Evolutionary conservation across 2,888 invertebrate species (phyloP).

Genomic region (Polyommatus iphigenia): DNA sequence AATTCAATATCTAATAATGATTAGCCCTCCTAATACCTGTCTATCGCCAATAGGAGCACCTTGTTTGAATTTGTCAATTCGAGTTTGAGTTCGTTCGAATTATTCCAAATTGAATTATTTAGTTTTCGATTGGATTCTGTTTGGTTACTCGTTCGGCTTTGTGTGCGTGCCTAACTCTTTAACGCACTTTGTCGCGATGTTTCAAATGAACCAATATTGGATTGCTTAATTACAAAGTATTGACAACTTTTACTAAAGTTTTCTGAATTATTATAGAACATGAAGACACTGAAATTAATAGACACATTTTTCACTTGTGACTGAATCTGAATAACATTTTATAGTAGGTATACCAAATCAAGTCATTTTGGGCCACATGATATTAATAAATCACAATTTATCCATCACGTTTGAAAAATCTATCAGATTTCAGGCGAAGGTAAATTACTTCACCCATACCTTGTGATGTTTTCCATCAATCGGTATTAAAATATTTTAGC

Average conservation of each 20-base stretch:
- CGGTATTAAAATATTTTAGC: constrained; percentile 46
- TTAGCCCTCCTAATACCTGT: constrained; percentile 71
- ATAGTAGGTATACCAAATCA: background rate
- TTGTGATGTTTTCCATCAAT: constrained; percentile 30
- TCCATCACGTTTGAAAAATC: background rate
- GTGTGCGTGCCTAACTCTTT: constrained; percentile 53
- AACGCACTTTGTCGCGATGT: constrained; percentile 15
- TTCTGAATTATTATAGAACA: background rate
- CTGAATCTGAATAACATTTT: too few species aligned
- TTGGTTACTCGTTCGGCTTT: constrained; percentile 59
- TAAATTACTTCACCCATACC: constrained; percentile 11
- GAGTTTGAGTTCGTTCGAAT: constrained; percentile 61
- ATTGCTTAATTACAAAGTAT: background rate
- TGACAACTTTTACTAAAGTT: background rate
- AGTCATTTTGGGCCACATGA: background rate
- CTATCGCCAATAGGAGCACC: constrained; percentile 59
- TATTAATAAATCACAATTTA: background rate
- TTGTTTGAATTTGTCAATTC: constrained; percentile 73
- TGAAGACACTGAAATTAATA: background rate
- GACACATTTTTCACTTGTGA: background rate
- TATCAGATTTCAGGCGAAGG: constrained; percentile 1
- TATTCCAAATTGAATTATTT: constrained; percentile 73
- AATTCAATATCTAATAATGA: constrained; percentile 81
- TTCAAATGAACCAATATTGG: constrained; percentile 8
- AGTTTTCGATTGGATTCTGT: constrained; percentile 73